Evolutionary conservation across 2,797 vertebrate species (phyloP), one percentile per base, ranked within the genome.

Genomic region (Melanogrammus aeglefinus): DNA sequence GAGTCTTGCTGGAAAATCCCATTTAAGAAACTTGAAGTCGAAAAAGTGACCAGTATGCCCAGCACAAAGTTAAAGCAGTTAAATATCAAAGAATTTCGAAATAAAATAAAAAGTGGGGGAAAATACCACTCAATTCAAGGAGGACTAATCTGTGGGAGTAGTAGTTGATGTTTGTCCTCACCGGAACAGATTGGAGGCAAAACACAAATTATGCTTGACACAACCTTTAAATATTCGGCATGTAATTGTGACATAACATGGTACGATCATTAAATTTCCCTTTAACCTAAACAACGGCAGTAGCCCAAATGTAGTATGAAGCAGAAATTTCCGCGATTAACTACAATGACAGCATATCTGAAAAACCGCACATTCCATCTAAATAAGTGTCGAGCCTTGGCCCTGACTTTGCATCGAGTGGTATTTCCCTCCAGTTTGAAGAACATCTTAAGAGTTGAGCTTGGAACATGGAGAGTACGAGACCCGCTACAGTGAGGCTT

Each of bases 401-500:
- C n/a, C 21, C 57, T 63, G 21, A n/a, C 69, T 16, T 31, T 29
- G 33, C 5, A 72, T 35, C 0, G 31, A 72, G 70, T 72, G 70
- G 70, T 72, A 72, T 35, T 35, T 72, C 12, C 70, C 70, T 5
- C 70, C 31, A 18, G 27, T 35, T 18, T 35, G 16, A 39, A 75
- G 73, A 76, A 79, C 12, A 76, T 76, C 86, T 57, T 3, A 57
- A 57, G 16, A 6, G 18, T 57, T 63, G 63, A 69, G 63, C 63
- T 69, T 24, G 27, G 63, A 13, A 27, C 63, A 69, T 69, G 63
- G 76, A 78, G 77, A 75, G 82, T 57, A 75, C 80, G 82, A 78
- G 83, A 76, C 76, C 86, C 82, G 89, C 85, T 87, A 85, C 85
- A 82, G 75, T 81, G 79, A 80, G 81, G 80, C 76, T 79, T 74